phyloP scores from a whole-genome alignment of 2,797 vertebrate species.

The Florisuga fusca region DNA sequence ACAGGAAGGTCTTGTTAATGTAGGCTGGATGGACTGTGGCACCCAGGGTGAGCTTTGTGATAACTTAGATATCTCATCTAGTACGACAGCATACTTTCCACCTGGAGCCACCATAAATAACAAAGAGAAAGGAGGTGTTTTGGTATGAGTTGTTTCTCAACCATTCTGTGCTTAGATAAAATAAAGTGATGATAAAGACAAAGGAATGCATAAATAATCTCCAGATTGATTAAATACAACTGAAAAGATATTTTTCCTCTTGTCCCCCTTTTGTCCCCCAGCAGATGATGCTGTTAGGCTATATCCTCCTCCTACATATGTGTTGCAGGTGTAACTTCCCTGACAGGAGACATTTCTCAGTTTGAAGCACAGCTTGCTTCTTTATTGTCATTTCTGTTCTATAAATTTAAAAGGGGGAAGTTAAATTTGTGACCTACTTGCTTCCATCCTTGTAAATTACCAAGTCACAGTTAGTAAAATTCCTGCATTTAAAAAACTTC shows the following conservation, averaged over 20 bases:
- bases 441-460: not conserved
- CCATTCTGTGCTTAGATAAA: slow-evolving; percentile 1
- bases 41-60: slow-evolving; percentile 88
- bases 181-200: not conserved
- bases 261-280: too few relatives aligned
- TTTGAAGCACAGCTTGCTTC: not conserved
- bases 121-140: slow-evolving; percentile 83
- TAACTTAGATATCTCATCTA: slow-evolving; percentile 89
- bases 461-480: not conserved
- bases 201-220: not conserved
- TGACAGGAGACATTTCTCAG: not conserved
- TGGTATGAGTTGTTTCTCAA: slow-evolving; percentile 82
- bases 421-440: not conserved
- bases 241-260: not conserved
- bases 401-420: not conserved
- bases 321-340: not conserved
- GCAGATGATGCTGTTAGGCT: not conserved
- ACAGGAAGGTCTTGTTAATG: slow-evolving; percentile 92
- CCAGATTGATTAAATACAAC: not conserved
- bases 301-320: not conserved
- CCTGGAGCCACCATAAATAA: slow-evolving; percentile 88
- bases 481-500: not conserved
- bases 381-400: not conserved
- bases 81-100: slow-evolving; percentile 90
- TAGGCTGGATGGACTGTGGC: slow-evolving; percentile 95